Conservation (phyloP, 2,113 vertebrate genomes). For the Seriola rivoliana region DNA sequence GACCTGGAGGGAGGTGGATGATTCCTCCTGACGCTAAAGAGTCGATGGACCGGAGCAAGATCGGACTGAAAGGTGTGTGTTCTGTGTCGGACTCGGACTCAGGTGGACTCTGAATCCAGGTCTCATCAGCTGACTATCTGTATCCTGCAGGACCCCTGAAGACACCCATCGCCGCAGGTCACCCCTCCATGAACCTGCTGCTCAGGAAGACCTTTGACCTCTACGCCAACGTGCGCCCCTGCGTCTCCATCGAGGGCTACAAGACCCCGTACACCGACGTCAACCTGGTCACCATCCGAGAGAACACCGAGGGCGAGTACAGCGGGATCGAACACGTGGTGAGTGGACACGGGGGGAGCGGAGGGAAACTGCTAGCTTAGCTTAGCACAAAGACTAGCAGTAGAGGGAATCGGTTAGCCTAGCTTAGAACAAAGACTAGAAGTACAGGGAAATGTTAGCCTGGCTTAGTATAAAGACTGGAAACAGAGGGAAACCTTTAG, state of each 20-base stretch:
- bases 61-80: constrained; percentile 92
- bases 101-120: background rate
- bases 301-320: constrained; percentile 91
- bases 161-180: constrained; percentile 96
- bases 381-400: no score
- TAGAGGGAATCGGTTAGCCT: no score
- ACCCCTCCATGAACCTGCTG: constrained; percentile 97
- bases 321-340: constrained; percentile 97
- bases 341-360: constrained; percentile 24
- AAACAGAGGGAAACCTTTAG: background rate
- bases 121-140: accelerated
- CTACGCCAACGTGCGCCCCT: constrained; percentile 95
- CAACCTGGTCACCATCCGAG: constrained; percentile 81
- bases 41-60: constrained; percentile 97
- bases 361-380: no score
- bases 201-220: constrained; percentile 96
- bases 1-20: constrained; percentile 94
- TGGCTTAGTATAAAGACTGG: no score
- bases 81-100: accelerated
- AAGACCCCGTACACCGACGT: constrained; percentile 93
- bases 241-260: constrained; percentile 95
- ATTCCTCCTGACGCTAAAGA: constrained; percentile 96
- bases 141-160: constrained; percentile 90
- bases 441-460: no score
- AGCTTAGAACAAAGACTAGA: no score